Conservation (phyloP, 2,888 invertebrate genomes). For the Spodoptera picta region DNA sequence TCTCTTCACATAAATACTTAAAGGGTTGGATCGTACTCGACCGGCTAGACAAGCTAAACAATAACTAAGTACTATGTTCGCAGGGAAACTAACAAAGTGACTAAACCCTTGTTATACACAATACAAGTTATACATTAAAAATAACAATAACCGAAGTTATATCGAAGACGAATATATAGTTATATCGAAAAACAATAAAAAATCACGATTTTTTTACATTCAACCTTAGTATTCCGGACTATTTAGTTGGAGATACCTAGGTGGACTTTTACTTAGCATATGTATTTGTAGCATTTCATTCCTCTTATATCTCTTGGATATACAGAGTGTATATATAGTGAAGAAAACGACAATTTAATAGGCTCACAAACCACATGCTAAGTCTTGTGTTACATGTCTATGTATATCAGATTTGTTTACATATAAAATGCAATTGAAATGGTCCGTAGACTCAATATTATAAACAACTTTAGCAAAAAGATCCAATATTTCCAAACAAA, state of each 20-base stretch:
- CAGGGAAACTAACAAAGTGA: constrained; percentile 78
- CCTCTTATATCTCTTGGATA: no score
- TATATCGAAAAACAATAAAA: constrained; percentile 15
- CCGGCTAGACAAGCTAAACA: constrained; percentile 73
- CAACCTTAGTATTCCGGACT: constrained; percentile 30
- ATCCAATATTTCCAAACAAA: no score
- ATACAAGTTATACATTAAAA: constrained; percentile 66
- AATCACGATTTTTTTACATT: neutral
- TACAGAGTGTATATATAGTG: no score
- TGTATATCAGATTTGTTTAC: no score
- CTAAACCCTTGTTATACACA: constrained; percentile 72
- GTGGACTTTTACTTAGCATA: no score
- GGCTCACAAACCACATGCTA: no score
- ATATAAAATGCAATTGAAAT: no score
- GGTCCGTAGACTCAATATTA: no score
- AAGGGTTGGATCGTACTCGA: constrained; percentile 70
- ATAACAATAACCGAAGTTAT: constrained; percentile 61
- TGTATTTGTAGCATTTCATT: no score
- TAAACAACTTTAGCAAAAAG: no score
- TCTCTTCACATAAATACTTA: constrained; percentile 85
- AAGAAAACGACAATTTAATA: no score
- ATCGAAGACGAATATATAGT: constrained; percentile 38
- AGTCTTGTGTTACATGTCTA: no score
- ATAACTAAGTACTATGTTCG: constrained; percentile 78
- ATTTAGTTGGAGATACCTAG: constrained; percentile 18